Base-by-base conservation (phyloP, 2,113 vertebrate species). In the Urocolius indicus region DNA sequence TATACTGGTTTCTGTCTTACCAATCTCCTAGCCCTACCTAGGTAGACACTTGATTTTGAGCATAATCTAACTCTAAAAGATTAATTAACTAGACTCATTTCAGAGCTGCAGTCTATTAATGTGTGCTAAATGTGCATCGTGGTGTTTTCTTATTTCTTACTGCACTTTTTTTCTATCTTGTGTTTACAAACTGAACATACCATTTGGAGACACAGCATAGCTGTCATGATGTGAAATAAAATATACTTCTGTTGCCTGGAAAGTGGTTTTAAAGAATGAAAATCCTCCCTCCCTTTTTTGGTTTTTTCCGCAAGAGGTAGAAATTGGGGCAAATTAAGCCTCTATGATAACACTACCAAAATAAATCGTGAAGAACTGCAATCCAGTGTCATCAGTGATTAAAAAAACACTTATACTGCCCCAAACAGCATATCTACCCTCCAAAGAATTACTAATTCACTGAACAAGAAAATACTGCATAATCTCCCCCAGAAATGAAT, bases 51-150 rank as follows among this genome's bases (percentile, higher is more conserved):
- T 36, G 1, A 55, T 84, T 86, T 38, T 81, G 48, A 90, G 27
- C 4, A 34, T 17, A 9, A 80, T 45, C 2, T 4, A 4, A 18
- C 41, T 32, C 12, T 77, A 1, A 27, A 66, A 86, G 1, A 3
- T 4, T 7, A 66, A 68, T 65, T 66, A 83, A 10, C 32, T 32
- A 26, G 4, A 7, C 9, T 26, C 5, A n/a, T n/a, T n/a, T n/a
- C n/a, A n/a, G 13, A 11, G 13, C 29, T 67, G 34, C 34, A 58
- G 5, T 29, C 24, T 29, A 77, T 68, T 9, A 30, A 55, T 1
- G 20, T 1, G 2, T 32, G 18, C 5, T 72, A 9, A 48, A 63
- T 10, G 3, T 10, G 22, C 3, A 0, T 71, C 38, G 46, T 46
- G 36, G 12, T 13, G 4, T 76, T 46, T 84, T 61, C 18, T 24